phyloP scores from a whole-genome alignment of 2,888 invertebrate species.

The Steinernema scapterisci region DNA sequence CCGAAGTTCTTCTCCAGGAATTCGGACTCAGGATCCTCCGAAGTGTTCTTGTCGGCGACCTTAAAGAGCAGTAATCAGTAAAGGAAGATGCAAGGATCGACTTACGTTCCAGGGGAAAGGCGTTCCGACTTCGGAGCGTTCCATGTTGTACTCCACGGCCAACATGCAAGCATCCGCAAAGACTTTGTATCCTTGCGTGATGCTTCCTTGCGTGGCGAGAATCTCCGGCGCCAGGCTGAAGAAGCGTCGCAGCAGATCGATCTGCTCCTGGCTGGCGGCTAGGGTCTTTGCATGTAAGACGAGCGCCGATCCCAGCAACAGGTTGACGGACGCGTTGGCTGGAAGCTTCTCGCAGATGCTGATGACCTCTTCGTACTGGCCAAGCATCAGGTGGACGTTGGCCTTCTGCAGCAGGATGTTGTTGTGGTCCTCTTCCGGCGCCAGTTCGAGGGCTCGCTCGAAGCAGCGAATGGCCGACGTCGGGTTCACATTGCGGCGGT shows the following conservation, averaged over 20 bases:
- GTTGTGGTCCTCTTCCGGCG: slow-evolving; percentile 36
- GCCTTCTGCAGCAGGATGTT: slow-evolving; percentile 38
- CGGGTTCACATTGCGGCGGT: slow-evolving; percentile 39
- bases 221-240: slow-evolving; percentile 5
- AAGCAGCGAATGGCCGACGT: slow-evolving; percentile 41
- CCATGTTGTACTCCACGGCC: slow-evolving; percentile 6
- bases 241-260: slow-evolving; percentile 25
- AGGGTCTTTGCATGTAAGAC: slow-evolving; percentile 23
- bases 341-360: background rate
- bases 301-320: background rate
- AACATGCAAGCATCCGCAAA: background rate
- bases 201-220: background rate
- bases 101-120: background rate
- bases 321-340: background rate
- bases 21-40: background rate
- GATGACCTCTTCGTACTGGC: slow-evolving; percentile 39
- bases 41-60: background rate
- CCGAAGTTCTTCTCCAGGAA: background rate
- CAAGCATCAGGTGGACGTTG: slow-evolving; percentile 40
- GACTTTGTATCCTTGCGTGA: background rate
- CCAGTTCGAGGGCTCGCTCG: slow-evolving; percentile 35
- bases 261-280: slow-evolving; percentile 13
- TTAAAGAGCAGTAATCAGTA: too few relatives aligned
- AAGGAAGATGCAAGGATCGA: too few relatives aligned
- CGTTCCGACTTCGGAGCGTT: background rate